Base-by-base conservation (phyloP, 2,797 vertebrate species). In the Eulemur coronatus region DNA sequence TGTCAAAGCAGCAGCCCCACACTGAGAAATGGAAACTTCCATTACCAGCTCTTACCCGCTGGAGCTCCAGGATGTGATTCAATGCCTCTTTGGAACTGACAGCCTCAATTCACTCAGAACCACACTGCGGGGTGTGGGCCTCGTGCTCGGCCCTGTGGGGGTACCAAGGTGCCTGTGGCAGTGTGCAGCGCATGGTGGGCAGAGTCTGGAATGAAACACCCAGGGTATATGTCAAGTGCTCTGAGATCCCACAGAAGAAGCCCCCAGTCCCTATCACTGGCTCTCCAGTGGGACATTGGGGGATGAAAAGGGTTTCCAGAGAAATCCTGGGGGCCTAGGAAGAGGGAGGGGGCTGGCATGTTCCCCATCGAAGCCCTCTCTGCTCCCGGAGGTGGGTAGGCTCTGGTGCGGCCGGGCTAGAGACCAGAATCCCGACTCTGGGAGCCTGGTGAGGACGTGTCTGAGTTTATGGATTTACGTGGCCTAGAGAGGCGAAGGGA, bases 131-230 rank as follows among this genome's bases (percentile, higher is more conserved):
- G 46, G 41, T 72, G 13, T 10, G 6, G 12, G 48, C 13, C 72
- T 20, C 0, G 0, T 1, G 2, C 30, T 59, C 24, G 41, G 22
- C 75, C 59, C 0, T 0, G 7, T 7, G 11, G 59, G 8, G 38
- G 35, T 9, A 9, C 28, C 5, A 17, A 30, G 50, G 18, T 35
- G 15, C 59, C 33, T 48, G 35, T 0, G 48, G n/a, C 7, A 22
- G 57, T 0, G 0, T 3, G 18, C 75, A 14, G 61, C 41, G 4
- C 7, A 28, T 8, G 20, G 41, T 28, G 43, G 41, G 43, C 0
- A 8, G 48, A n/a, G 26, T 72, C 76, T 41, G 35, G 35, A 86
- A n/a, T 3, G 9, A 88, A 46, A 46, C 4, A 38, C 0, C 41
- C 28, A 57, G 26, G 15, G 48, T 4, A 20, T 7, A 20, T 7